Conservation (phyloP, 2,113 vertebrate species). For the Neopipo cinnamomea region DNA sequence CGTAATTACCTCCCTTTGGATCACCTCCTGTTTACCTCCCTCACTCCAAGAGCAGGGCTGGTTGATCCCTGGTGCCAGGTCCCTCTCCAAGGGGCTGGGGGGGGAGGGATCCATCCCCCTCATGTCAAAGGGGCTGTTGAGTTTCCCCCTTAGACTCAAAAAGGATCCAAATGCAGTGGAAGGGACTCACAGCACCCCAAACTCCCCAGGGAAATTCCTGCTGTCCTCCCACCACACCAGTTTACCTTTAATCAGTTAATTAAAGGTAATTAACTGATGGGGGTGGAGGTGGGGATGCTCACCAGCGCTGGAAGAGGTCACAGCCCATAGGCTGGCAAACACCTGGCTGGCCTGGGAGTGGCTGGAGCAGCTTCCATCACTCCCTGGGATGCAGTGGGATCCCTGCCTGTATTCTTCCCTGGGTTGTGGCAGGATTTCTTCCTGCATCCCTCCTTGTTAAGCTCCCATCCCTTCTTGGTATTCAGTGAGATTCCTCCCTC, state of each 20-base stretch:
- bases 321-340: background rate
- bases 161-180: rapidly evolving
- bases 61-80: rapidly evolving
- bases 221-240: background rate
- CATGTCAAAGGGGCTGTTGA: rapidly evolving
- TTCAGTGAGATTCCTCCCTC: background rate
- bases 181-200: background rate
- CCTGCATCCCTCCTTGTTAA: background rate
- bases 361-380: background rate
- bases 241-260: background rate
- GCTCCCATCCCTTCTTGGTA: background rate
- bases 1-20: background rate
- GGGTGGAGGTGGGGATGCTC: background rate
- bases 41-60: rapidly evolving
- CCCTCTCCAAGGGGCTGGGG: rapidly evolving
- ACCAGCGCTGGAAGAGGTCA: background rate
- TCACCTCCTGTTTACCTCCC: background rate
- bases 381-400: background rate
- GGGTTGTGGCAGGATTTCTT: background rate
- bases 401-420: background rate
- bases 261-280: background rate
- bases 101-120: background rate
- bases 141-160: rapidly evolving
- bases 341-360: background rate
- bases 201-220: background rate